Percentiles rank a stretch among this genome's conserved stretches.
These are phyloP conservation scores for Parapsyche elsis DNA, from an alignment of 1,140 invertebrate species.

Conservation along the genomic window DNA sequence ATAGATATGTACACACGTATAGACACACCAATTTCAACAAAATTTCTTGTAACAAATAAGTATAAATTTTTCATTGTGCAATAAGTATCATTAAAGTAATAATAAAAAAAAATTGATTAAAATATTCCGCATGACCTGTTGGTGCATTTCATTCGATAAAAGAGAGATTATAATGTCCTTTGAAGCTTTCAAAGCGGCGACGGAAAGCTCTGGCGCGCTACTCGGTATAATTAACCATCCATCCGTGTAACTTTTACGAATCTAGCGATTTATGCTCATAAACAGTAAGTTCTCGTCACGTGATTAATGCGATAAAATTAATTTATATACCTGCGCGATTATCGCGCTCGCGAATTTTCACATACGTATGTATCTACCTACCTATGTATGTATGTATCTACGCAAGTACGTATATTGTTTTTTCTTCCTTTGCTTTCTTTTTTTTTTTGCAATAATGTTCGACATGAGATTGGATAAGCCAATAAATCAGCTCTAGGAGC, in stretches of 20 bases:
- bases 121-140: neutral
- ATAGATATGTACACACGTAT: too few species aligned
- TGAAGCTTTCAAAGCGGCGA: slow-evolving; percentile 15
- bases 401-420: too few species aligned
- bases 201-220: neutral
- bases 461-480: slow-evolving; percentile 45
- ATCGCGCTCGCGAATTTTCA: too few species aligned
- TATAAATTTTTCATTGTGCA: too few species aligned
- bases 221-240: slow-evolving; percentile 6
- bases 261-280: neutral
- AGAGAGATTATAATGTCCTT: slow-evolving; percentile 22
- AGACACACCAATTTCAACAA: too few species aligned
- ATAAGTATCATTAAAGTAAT: too few species aligned
- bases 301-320: neutral
- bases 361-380: neutral
- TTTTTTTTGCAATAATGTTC: slow-evolving; percentile 37
- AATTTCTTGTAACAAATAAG: too few species aligned
- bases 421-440: neutral
- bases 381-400: neutral
- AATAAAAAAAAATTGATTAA: too few species aligned
- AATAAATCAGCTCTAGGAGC: slow-evolving; percentile 43
- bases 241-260: slow-evolving; percentile 26
- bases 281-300: neutral
- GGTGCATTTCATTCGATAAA: slow-evolving; percentile 14
- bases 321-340: too few species aligned